Evolutionary conservation across 2,113 vertebrate genomes (phyloP), one percentile per base, ranked within the genome.

Genomic region (Aleadryas rufinucha): DNA sequence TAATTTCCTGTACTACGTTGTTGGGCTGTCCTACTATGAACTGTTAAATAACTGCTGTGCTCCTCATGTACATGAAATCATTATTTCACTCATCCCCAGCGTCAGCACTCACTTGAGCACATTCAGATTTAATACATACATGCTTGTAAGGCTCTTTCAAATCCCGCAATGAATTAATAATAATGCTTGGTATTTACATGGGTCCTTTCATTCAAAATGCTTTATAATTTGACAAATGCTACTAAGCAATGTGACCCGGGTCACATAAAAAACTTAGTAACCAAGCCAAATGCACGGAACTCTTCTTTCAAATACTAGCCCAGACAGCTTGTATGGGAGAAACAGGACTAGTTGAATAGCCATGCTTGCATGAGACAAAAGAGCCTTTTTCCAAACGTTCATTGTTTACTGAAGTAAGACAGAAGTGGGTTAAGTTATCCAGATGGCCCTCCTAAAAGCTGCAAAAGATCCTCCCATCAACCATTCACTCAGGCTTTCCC

Each of bases 221-320:
- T 93, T 96, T 90, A 71, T 92, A 93, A 95, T 94, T 95, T 94
- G 88, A 78, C 52, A 89, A 95, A 81, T 68, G 22, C 47, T 69
- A 72, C 69, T 79, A 65, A 61, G 68, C 39, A 78, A 91, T 57
- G 83, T 77, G 74, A 91, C 83, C n/a, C 35, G 81, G 84, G 60
- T 85, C 86, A 87, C 31, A 63, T 17, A 92, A 72, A 75, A 63
- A 80, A 61, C 42, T 50, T 27, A 21, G 39, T 4, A 84, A 56
- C n/a, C 31, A 59, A 95, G 63, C 16, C 53, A 93, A 87, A 80
- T 47, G 49, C 74, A 90, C 7, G 18, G 69, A 72, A 54, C 77
- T 41, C 27, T 88, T 87, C 83, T 94, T 66, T 53, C 76, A 82
- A 57, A 87, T 53, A 21, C 19, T 24, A 87, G n/a, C 33, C 31